A percentile compares a stretch with the other conserved stretches of the same genome.
phyloP scores from a whole-genome alignment of 2,113 vertebrate genomes.

The Pavo muticus region DNA sequence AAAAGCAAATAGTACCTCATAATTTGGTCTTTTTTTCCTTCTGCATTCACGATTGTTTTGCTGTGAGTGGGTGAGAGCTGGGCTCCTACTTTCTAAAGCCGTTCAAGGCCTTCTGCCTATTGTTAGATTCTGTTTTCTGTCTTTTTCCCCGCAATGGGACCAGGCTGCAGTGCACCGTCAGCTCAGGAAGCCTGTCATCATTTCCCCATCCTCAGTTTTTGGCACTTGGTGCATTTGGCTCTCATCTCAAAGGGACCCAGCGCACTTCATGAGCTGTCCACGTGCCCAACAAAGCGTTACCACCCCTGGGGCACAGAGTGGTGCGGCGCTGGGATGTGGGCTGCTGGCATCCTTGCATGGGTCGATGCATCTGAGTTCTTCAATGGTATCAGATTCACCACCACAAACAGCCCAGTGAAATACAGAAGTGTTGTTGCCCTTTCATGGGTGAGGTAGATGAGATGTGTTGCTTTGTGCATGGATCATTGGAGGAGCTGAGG shows the following conservation, averaged over 20 bases:
- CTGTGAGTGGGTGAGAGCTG: neutral
- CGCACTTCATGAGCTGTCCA: accelerated
- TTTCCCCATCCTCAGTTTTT: neutral
- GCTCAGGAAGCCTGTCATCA: constrained; percentile 42
- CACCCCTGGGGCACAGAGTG: neutral
- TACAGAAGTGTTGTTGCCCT: neutral
- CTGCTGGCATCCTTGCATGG: neutral
- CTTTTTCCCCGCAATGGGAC: neutral
- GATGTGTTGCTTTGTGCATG: neutral
- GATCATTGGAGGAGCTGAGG: neutral
- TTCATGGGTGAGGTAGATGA: neutral
- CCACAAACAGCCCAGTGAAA: neutral
- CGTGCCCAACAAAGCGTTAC: neutral
- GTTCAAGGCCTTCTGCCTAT: constrained; percentile 39
- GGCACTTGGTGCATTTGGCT: neutral
- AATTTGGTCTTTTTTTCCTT: constrained; percentile 37
- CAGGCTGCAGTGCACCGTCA: neutral
- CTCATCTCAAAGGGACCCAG: neutral
- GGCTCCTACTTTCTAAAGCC: neutral
- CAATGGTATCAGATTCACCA: neutral
- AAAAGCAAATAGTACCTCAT: constrained; percentile 65
- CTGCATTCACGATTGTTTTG: constrained; percentile 8
- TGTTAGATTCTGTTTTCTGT: constrained; percentile 21
- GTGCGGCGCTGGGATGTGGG: accelerated
- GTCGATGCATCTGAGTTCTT: neutral